Base-by-base conservation (phyloP, 1,140 invertebrate genomes). In the Brachionus sp. region DNA sequence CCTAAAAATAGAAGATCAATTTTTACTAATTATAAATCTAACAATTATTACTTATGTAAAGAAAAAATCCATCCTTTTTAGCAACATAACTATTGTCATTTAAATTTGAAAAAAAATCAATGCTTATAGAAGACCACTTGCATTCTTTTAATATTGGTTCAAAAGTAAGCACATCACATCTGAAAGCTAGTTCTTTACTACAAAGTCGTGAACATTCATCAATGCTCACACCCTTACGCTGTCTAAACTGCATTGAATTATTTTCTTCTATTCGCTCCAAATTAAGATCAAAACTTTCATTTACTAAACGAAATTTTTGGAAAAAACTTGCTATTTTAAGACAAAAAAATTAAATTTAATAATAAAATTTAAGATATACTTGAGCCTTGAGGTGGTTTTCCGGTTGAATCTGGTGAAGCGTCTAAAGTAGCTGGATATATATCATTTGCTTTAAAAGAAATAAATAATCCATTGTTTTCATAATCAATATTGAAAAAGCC, bases 141-240 rank as follows among this genome's bases (percentile, higher is more conserved):
- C 77, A 80, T 37, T 80, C 77, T 37, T n/a, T 57, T 57, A 80
- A 44, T 16, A 66, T 62, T 39, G 77, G 12, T 53, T 80, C 50
- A 16, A 35, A 66, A 57, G 50, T 62, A 3, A 80, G 29, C 12
- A 33, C 9, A 13, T 80, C 77, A 23, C 77, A 80, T 19, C 50
- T 66, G 39, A 80, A 80, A 25, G 77, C 50, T 13, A 57, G 19
- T 25, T 80, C 77, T n/a, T 19, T 39, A 29, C 57, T 23, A 16
- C 77, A 80, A 33, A 80, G 39, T 42, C 77, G 6, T 9, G 46
- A 12, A 62, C 77, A 80, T 80, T 80, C 77, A 44, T 80, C 77
- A 42, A 80, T 62, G 10, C 77, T 80, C 23, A 66, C 9, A 10
- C 50, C 50, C n/a, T 44, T 80, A 5, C 77, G 19, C 62, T 80